Evolutionary conservation across 2,797 vertebrate genomes (phyloP).

Genomic region (Sebastes melanostomus): DNA sequence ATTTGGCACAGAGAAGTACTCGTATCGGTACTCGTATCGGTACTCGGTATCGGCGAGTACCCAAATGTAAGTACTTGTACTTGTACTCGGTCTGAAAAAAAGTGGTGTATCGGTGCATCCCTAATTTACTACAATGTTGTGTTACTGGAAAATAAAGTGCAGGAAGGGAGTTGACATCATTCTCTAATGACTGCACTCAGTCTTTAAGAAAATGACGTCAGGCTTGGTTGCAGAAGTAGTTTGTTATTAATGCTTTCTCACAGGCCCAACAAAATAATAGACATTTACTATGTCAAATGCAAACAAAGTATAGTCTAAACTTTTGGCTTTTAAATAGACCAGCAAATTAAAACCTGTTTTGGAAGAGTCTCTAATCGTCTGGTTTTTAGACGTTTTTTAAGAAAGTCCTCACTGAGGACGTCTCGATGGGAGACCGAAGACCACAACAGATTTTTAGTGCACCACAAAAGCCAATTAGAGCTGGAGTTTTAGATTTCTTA

Average conservation of each 20-base stretch:
- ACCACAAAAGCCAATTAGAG: conserved; percentile 14
- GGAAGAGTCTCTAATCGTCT: not conserved
- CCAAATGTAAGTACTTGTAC: too few species aligned
- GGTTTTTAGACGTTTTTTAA: not conserved
- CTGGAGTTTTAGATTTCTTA: conserved; percentile 8
- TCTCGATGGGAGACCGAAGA: not conserved
- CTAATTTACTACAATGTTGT: not conserved
- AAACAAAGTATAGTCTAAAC: not conserved
- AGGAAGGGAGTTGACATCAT: not conserved
- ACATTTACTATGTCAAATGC: not conserved
- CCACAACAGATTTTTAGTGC: not conserved
- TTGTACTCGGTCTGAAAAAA: too few species aligned
- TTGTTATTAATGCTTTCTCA: not conserved
- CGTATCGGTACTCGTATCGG: too few species aligned
- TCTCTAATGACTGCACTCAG: not conserved
- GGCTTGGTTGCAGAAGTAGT: not conserved
- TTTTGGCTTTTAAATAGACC: not conserved
- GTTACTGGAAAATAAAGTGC: not conserved
- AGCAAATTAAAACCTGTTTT: not conserved
- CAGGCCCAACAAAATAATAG: not conserved
- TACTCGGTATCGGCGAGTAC: too few species aligned
- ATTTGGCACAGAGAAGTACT: too few species aligned
- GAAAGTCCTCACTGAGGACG: not conserved
- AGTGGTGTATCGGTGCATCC: too few species aligned
- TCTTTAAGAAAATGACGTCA: not conserved